Evolutionary conservation across 2,113 vertebrate genomes (phyloP), one percentile per base, ranked within the genome.

Genomic region (Semnornis frantzii): DNA sequence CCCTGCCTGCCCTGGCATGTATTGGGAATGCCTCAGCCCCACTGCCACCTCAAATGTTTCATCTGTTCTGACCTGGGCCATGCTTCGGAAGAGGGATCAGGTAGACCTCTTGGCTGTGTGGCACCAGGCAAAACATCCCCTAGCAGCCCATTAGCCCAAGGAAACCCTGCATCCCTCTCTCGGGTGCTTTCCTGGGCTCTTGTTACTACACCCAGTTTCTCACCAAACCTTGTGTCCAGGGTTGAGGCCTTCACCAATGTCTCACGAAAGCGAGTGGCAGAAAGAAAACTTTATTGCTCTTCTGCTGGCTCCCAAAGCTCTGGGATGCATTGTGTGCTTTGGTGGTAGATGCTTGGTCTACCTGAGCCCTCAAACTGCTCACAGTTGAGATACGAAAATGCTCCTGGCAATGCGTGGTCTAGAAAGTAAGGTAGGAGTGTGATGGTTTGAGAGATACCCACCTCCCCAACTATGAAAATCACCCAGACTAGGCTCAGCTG

Each of bases 1-100:
- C 10, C 24, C 39, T 74, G 34, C 62, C 37, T 19, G 42, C 12
- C 63, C 30, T 42, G 42, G 10, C 2, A 0, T 0, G 0, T 15
- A 5, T 3, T 2, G 8, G 39, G 7, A 82, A 12, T 12, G 15
- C 65, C 18, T 82, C 78, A 59, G 63, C 39, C 37, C 21, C 8
- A 5, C n/a, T 48, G 24, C 48, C 57, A 16, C 15, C n/a, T 55
- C 50, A 48, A 72, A 69, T 18, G 15, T 63, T 64, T 54, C 8
- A 12, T 27, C 57, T 4, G 0, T 10, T 55, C 44, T 71, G 42
- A 10, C 24, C 70, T 34, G 3, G 44, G 57, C 9, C 42, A 1
- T 0, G 0, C 23, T 37, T 64, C 71, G 62, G 79, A 52, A 30
- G 30, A 80, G 52, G 64, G 19, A 31, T 14, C 14, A 6, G 58